These are phyloP conservation scores for Metacarcinus magister DNA, from an alignment of 2,888 invertebrate genomes.

Conservation along the genomic window DNA sequence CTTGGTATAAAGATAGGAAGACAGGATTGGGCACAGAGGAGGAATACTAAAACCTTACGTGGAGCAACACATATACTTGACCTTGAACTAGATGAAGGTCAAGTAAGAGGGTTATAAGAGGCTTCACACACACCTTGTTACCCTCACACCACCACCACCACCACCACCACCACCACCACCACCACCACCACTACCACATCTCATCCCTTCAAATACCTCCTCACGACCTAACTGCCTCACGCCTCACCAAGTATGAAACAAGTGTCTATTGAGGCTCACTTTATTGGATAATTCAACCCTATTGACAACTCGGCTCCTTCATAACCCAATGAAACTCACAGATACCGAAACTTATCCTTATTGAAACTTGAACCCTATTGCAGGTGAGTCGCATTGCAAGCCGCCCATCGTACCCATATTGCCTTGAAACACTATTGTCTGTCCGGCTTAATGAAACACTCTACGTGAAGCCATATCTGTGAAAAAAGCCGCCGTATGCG, in stretches of 20 bases:
- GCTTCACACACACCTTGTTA: background rate
- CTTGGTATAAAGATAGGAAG: background rate
- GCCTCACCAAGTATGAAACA: background rate
- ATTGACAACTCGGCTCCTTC: slow-evolving; percentile 34
- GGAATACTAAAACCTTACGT: background rate
- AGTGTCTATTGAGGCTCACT: background rate
- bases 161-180: too few relatives aligned
- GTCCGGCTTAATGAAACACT: background rate
- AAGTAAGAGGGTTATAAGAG: background rate
- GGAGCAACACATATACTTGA: background rate
- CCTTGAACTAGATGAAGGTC: slow-evolving; percentile 9
- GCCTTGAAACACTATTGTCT: background rate
- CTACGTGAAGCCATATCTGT: background rate
- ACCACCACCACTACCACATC: background rate
- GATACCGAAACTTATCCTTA: background rate
- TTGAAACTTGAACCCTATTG: background rate
- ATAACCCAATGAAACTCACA: background rate
- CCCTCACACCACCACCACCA: background rate
- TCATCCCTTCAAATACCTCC: background rate
- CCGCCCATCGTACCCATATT: background rate
- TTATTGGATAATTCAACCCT: slow-evolving; percentile 26
- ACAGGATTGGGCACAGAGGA: background rate
- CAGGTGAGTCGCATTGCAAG: background rate
- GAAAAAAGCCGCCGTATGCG: background rate
- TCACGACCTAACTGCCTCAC: background rate